Conservation (phyloP, 2,797 vertebrate genomes). For the Pterois miles region DNA sequence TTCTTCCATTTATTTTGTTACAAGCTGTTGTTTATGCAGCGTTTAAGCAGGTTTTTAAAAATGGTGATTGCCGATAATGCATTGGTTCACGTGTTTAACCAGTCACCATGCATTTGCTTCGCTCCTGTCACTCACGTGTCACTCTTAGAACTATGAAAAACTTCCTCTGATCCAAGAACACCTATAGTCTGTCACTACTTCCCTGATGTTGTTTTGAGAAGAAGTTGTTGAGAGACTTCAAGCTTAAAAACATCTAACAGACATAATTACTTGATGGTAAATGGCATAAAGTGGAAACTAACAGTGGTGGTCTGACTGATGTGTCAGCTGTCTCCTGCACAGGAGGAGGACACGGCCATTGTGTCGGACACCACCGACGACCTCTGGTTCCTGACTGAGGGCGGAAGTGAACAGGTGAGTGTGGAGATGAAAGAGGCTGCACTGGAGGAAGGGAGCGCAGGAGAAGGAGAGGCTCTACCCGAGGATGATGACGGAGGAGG, state of each 20-base stretch:
- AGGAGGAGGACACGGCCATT: slow-evolving; percentile 95
- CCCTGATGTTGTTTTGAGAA: too few species aligned
- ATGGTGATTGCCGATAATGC: too few species aligned
- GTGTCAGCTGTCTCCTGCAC: slow-evolving; percentile 78
- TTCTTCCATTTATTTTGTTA: too few species aligned
- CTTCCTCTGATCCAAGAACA: too few species aligned
- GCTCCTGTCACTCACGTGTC: too few species aligned
- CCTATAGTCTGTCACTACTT: too few species aligned
- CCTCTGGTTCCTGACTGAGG: slow-evolving; percentile 94
- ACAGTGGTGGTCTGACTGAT: slow-evolving; percentile 80
- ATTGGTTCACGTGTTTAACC: too few species aligned
- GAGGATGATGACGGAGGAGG: slow-evolving; percentile 78
- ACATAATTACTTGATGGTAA: neutral
- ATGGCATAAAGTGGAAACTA: neutral
- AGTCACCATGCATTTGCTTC: too few species aligned
- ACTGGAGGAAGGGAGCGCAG: slow-evolving; percentile 80
- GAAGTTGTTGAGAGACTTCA: neutral
- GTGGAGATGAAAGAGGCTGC: slow-evolving; percentile 88
- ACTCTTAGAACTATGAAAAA: too few species aligned
- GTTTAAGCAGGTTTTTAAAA: too few species aligned
- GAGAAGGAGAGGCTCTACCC: slow-evolving; percentile 75
- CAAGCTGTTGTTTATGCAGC: too few species aligned
- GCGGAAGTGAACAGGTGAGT: slow-evolving; percentile 88
- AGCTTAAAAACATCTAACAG: neutral
- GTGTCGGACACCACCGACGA: slow-evolving; percentile 98